phyloP scores from a whole-genome alignment of 2,888 invertebrate species.

The Gastracanthus pulcherrimus region DNA sequence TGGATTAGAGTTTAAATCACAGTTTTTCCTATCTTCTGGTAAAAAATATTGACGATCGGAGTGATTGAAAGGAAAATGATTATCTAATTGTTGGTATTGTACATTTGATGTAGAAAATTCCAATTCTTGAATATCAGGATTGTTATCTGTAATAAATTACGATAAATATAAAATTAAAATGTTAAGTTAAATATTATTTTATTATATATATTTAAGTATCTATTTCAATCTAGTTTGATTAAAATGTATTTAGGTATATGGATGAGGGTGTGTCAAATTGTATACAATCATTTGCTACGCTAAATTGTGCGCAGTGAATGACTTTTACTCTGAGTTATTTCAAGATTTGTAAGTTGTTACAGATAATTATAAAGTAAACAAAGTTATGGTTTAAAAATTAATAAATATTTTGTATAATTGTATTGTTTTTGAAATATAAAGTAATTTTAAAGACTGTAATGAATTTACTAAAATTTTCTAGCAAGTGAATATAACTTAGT shows the following conservation, averaged over 20 bases:
- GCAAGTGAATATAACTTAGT: not conserved
- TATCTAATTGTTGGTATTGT: not conserved
- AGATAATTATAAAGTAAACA: no score
- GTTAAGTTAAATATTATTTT: not conserved
- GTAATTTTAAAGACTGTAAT: no score
- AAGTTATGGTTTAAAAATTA: no score
- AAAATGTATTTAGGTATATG: no score
- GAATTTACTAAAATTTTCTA: no score
- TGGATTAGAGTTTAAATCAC: constrained; percentile 37
- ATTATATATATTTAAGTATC: not conserved
- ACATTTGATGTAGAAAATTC: not conserved
- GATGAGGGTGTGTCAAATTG: no score
- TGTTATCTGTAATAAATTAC: constrained; percentile 3
- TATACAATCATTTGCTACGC: no score
- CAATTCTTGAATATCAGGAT: not conserved
- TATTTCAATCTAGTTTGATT: not conserved
- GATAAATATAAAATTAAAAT: not conserved
- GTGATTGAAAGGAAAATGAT: not conserved
- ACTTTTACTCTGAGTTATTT: no score
- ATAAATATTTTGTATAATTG: no score
- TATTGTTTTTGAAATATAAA: no score
- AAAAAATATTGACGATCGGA: not conserved
- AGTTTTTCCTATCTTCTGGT: not conserved
- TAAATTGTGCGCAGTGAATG: no score
- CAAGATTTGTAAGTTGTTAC: no score